Percentiles rank a stretch among this genome's conserved stretches.
Evolutionary conservation across 2,113 vertebrate genomes (phyloP).

Genomic region (Takifugu bimaculatus): DNA sequence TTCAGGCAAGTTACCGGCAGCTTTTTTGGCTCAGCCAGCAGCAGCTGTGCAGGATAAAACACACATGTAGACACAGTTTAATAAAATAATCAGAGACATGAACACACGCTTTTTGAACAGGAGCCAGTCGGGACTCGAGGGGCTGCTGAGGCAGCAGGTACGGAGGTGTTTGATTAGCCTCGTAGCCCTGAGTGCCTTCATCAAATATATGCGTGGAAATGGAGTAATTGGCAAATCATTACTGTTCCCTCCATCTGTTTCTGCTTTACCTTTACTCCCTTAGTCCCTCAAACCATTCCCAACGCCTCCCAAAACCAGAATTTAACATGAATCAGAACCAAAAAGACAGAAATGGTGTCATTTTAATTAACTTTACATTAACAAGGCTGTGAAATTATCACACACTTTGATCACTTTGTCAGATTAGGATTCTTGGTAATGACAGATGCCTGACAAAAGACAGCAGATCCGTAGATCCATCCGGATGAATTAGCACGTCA

Average conservation of each 20-base stretch:
- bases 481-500: too few relatives aligned
- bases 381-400: too few relatives aligned
- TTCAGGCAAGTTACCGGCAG: too few relatives aligned
- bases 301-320: neutral
- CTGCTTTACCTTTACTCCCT: slow-evolving; percentile 1
- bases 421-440: too few relatives aligned
- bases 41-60: too few relatives aligned
- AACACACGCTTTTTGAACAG: neutral
- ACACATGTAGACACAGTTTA: neutral
- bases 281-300: neutral
- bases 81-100: neutral
- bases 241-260: slow-evolving; percentile 2
- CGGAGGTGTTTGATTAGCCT: slow-evolving; percentile 39
- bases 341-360: neutral
- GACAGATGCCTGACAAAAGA: too few relatives aligned
- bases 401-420: too few relatives aligned
- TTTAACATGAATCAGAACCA: neutral
- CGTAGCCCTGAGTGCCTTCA: slow-evolving; percentile 26
- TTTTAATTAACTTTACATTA: too few relatives aligned
- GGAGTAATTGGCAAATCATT: slow-evolving; percentile 42
- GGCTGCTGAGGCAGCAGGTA: slow-evolving; percentile 21
- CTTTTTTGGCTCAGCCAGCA: too few relatives aligned
- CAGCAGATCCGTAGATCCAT: too few relatives aligned
- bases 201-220: slow-evolving; percentile 36
- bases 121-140: slow-evolving; percentile 7